These are phyloP conservation scores for Pyrgilauda ruficollis DNA, from an alignment of 2,113 vertebrate species.

Conservation along the genomic window DNA sequence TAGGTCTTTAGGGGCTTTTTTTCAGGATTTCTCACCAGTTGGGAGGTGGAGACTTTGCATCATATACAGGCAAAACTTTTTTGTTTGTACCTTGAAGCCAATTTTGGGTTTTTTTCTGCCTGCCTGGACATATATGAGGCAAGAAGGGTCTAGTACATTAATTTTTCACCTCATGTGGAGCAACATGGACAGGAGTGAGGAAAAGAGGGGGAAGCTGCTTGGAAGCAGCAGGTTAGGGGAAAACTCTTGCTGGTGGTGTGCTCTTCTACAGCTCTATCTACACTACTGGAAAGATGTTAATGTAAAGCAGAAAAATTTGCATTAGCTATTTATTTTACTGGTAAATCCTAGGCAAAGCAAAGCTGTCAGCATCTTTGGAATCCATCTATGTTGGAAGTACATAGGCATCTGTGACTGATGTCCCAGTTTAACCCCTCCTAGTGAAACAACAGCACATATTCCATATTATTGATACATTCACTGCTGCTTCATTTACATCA, in stretches of 20 bases:
- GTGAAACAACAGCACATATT: neutral
- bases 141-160: neutral
- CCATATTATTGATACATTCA: neutral
- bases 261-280: neutral
- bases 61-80: neutral
- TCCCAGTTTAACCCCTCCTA: neutral
- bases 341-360: neutral
- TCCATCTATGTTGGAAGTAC: neutral
- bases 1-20: neutral
- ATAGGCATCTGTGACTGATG: neutral
- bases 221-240: neutral
- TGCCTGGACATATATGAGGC: neutral
- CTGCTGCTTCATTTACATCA: neutral
- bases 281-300: neutral
- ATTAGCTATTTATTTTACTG: neutral
- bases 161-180: neutral
- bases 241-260: neutral
- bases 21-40: neutral
- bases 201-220: neutral
- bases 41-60: neutral
- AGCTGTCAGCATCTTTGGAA: neutral
- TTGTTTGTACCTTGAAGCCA: neutral
- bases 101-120: rapidly evolving
- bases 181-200: neutral
- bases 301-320: neutral